Conservation (phyloP, 2,113 vertebrate genomes). For the Mionectes macconnelli region DNA sequence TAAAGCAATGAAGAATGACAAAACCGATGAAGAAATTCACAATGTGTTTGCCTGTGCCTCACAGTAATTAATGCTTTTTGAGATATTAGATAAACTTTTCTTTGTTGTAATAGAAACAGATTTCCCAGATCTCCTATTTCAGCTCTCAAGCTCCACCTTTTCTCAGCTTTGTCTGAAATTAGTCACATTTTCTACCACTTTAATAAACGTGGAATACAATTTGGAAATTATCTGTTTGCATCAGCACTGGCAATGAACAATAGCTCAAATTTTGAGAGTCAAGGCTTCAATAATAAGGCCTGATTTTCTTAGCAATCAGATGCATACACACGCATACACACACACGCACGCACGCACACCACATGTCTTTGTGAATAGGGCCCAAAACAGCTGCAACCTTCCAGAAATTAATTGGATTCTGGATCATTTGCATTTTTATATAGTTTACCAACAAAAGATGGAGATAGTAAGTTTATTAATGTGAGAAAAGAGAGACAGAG, state of each 20-base stretch:
- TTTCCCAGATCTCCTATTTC: slow-evolving; percentile 23
- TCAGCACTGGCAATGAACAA: slow-evolving; percentile 9
- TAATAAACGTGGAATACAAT: slow-evolving; percentile 32
- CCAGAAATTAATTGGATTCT: slow-evolving; percentile 75
- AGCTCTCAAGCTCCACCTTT: slow-evolving; percentile 27
- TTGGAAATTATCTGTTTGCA: slow-evolving; percentile 49
- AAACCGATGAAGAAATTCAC: slow-evolving; percentile 42
- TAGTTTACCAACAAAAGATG: slow-evolving; percentile 73
- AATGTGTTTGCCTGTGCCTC: neutral
- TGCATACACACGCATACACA: neutral
- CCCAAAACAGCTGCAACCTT: slow-evolving; percentile 71
- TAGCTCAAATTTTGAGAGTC: slow-evolving; percentile 55
- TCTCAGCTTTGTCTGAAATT: slow-evolving; percentile 52
- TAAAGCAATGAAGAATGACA: slow-evolving; percentile 48
- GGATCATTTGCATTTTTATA: slow-evolving; percentile 76
- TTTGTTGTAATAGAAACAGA: slow-evolving; percentile 27
- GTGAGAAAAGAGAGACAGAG: slow-evolving; percentile 21
- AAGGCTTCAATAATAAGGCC: slow-evolving; percentile 47
- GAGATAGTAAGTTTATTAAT: slow-evolving; percentile 68
- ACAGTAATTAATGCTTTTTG: slow-evolving; percentile 63
- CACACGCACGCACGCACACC: neutral
- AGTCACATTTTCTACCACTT: slow-evolving; percentile 56
- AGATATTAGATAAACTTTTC: slow-evolving; percentile 64
- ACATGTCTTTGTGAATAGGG: slow-evolving; percentile 55
- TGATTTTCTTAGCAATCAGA: slow-evolving; percentile 68